Evolutionary conservation across 2,113 vertebrate species (phyloP).

Genomic region (Aptenodytes patagonicus): DNA sequence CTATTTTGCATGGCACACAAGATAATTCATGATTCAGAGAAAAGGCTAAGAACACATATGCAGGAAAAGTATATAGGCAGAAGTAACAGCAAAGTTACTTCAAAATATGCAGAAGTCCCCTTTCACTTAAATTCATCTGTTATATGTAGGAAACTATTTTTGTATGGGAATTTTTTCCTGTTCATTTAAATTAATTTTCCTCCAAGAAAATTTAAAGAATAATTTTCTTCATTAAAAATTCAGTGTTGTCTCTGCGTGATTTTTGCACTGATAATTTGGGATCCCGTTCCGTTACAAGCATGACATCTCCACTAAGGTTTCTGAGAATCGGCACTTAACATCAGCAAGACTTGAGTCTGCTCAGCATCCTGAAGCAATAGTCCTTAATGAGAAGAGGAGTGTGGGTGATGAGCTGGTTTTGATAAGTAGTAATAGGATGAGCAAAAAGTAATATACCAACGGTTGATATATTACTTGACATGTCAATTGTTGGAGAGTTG

Average conservation of each 20-base stretch:
- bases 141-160: background rate
- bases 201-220: background rate
- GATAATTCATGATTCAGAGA: background rate
- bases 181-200: background rate
- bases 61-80: background rate
- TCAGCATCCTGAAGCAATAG: slow-evolving; percentile 9
- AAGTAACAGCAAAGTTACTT: background rate
- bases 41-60: background rate
- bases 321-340: background rate
- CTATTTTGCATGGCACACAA: background rate
- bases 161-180: background rate
- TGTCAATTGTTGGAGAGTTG: slow-evolving; percentile 64
- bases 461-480: slow-evolving; percentile 67
- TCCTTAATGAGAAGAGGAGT: slow-evolving; percentile 38
- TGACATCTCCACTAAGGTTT: background rate
- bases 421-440: slow-evolving; percentile 72
- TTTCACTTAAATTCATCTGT: background rate
- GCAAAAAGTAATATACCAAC: slow-evolving; percentile 69
- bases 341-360: background rate
- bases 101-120: background rate
- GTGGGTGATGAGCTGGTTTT: slow-evolving; percentile 42
- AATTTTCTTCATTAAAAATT: background rate
- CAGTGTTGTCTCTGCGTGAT: background rate
- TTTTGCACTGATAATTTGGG: background rate
- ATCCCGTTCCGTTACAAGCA: background rate